phyloP scores from a whole-genome alignment of 2,113 vertebrate genomes.

The Cebus imitator region DNA sequence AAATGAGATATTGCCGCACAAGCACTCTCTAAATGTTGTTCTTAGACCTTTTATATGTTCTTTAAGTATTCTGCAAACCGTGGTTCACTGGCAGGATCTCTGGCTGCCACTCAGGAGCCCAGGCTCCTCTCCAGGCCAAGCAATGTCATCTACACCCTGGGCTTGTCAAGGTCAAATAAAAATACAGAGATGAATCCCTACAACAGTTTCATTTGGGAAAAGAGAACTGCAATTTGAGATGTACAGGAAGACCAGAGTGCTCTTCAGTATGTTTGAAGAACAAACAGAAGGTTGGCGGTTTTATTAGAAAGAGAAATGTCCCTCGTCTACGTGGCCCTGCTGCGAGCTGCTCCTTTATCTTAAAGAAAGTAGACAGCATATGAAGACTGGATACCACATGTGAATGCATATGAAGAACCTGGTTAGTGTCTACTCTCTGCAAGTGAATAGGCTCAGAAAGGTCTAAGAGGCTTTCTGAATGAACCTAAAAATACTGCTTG shows the following conservation, averaged over 20 bases:
- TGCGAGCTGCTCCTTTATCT: too few relatives aligned
- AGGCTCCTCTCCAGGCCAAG: neutral
- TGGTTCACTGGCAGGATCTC: neutral
- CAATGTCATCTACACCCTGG: neutral
- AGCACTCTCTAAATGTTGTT: rapidly evolving
- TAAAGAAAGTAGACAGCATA: too few relatives aligned
- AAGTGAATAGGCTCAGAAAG: too few relatives aligned
- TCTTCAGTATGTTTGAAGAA: neutral
- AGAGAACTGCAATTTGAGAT: neutral
- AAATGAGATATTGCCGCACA: rapidly evolving
- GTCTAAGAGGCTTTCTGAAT: too few relatives aligned
- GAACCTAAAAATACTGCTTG: too few relatives aligned
- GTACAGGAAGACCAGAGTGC: neutral
- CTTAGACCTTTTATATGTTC: neutral
- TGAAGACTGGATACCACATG: too few relatives aligned
- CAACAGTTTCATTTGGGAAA: neutral
- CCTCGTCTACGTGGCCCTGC: too few relatives aligned
- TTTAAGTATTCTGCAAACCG: neutral
- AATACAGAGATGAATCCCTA: neutral
- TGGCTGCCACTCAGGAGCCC: neutral
- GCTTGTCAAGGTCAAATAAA: neutral
- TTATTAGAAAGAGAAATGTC: neutral
- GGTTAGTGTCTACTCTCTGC: too few relatives aligned
- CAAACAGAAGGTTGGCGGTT: neutral
- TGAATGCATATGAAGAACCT: too few relatives aligned